Evolutionary conservation across 2,797 vertebrate species (phyloP).

Genomic region (Diceros bicornis): DNA sequence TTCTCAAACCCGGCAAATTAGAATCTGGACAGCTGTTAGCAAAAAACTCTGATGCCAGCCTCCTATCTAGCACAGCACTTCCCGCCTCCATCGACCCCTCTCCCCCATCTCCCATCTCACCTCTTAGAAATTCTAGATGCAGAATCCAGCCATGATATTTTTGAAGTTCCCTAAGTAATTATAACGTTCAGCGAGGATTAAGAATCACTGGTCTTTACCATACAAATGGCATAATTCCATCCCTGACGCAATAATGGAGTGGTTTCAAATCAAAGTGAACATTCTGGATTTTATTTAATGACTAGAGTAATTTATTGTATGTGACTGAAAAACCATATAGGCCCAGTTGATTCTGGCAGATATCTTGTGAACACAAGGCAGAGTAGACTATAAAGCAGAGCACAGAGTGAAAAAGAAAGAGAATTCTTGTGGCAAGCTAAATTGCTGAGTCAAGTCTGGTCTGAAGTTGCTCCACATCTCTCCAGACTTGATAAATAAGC

Average conservation of each 20-base stretch:
- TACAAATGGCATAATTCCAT: neutral
- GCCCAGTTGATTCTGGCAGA: neutral
- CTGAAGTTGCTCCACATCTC: neutral
- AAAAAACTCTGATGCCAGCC: neutral
- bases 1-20: neutral
- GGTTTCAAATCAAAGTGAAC: constrained; percentile 51
- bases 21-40: neutral
- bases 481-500: neutral
- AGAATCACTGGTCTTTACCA: neutral
- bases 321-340: neutral
- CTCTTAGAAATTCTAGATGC: constrained; percentile 1
- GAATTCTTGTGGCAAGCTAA: neutral
- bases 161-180: constrained; percentile 11
- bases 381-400: neutral
- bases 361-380: neutral
- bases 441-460: neutral
- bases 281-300: neutral
- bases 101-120: neutral
- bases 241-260: neutral
- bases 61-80: neutral
- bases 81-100: neutral
- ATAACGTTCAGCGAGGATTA: neutral
- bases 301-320: neutral
- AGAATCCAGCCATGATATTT: neutral
- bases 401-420: neutral